phyloP scores from a whole-genome alignment of 2,113 vertebrate species.

The Oreotrochilus melanogaster region DNA sequence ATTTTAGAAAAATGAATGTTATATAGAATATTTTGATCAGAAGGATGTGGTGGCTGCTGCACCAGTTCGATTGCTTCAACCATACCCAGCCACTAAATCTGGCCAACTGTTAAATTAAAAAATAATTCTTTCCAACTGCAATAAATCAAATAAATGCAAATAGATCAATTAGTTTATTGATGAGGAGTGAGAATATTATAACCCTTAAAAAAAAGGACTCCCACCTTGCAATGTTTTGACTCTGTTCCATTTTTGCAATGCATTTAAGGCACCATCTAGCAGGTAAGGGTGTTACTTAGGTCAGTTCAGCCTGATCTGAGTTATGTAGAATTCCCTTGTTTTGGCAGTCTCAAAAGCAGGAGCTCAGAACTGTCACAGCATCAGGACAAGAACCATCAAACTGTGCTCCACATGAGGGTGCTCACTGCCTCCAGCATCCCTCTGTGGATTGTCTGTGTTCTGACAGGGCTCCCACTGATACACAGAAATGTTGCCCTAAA shows the following conservation, averaged over 20 bases:
- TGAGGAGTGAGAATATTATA: background rate
- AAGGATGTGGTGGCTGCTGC: background rate
- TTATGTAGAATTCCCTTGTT: background rate
- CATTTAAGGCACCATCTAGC: background rate
- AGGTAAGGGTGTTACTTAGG: background rate
- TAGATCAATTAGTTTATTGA: background rate
- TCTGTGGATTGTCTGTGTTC: background rate
- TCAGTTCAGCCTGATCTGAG: background rate
- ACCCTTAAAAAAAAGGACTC: background rate
- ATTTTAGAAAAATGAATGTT: background rate
- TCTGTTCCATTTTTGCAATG: background rate
- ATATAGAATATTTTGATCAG: background rate
- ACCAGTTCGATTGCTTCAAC: background rate
- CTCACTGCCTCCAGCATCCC: background rate
- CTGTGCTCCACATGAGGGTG: background rate
- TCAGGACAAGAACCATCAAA: background rate
- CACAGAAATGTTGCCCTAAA: background rate
- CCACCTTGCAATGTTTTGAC: background rate
- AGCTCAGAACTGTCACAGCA: background rate
- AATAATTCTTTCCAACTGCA: background rate
- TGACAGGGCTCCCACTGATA: background rate
- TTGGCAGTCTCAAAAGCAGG: background rate
- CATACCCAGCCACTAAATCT: background rate
- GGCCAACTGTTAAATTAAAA: background rate
- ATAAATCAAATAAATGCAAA: background rate